These are phyloP conservation scores for Pemphigus obesinymphae DNA, from an alignment of 1,140 invertebrate genomes.

Conservation along the genomic window DNA sequence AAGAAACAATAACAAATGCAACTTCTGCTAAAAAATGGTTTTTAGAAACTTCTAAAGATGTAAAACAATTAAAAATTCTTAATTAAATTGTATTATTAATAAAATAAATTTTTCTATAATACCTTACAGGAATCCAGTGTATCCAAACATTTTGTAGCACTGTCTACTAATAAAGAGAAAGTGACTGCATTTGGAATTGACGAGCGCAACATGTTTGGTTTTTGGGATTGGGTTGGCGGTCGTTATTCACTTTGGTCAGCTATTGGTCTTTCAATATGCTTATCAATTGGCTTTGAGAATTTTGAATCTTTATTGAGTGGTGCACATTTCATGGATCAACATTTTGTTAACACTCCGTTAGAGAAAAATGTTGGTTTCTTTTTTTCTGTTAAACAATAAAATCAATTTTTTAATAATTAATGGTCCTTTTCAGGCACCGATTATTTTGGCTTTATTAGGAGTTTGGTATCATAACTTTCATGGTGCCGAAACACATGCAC, in stretches of 20 bases:
- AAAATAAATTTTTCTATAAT: not conserved
- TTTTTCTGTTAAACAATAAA: not conserved
- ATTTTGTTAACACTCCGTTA: conserved; percentile 83
- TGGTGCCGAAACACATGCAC: conserved; percentile 89
- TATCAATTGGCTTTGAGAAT: conserved; percentile 92
- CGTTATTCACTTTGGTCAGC: conserved; percentile 97
- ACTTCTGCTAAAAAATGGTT: conserved; percentile 96
- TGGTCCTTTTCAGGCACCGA: conserved; percentile 69
- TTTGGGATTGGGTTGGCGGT: conserved; percentile 99
- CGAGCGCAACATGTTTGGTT: conserved; percentile 96
- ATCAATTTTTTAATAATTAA: not conserved
- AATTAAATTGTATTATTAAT: not conserved
- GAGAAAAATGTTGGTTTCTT: conserved; percentile 83
- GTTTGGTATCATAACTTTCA: conserved; percentile 97
- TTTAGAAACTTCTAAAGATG: conserved; percentile 77
- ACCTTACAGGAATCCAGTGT: conserved; percentile 67
- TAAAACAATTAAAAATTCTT: conserved; percentile 53
- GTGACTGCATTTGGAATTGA: conserved; percentile 97
- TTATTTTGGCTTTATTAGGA: conserved; percentile 89
- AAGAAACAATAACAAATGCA: conserved; percentile 99
- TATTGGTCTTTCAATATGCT: conserved; percentile 92
- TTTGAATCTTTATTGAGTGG: conserved; percentile 89
- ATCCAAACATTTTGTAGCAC: conserved; percentile 95
- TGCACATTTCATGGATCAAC: conserved; percentile 90
- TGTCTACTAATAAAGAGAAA: conserved; percentile 91